Evolutionary conservation across 2,888 invertebrate species (phyloP).

Genomic region (Hirtodrosophila cameraria): DNA sequence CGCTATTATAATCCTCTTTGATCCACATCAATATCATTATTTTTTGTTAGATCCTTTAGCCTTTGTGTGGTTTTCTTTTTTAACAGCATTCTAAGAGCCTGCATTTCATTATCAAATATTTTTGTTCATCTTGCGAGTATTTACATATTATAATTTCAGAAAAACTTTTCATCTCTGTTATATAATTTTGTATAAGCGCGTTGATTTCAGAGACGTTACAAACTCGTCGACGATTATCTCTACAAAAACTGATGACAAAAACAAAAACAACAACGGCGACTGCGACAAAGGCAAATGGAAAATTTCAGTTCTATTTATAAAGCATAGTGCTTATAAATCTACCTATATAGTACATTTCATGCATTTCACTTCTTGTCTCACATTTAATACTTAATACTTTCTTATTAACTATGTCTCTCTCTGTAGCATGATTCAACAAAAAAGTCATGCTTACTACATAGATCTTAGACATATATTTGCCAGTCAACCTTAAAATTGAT

Average conservation of each 20-base stretch:
- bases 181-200: slow-evolving; percentile 44
- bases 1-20: no score
- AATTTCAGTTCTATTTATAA: slow-evolving; percentile 67
- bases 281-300: slow-evolving; percentile 66
- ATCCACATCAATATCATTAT: no score
- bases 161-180: slow-evolving; percentile 52
- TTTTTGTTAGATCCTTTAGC: no score
- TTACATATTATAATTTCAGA: slow-evolving; percentile 1
- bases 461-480: no score
- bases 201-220: slow-evolving; percentile 44
- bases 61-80: no score
- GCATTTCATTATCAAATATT: no score
- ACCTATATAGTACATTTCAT: slow-evolving; percentile 15
- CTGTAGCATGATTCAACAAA: slow-evolving; percentile 16
- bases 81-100: no score
- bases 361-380: slow-evolving; percentile 23
- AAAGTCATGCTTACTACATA: neutral
- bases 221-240: slow-evolving; percentile 59
- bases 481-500: no score
- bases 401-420: slow-evolving; percentile 26
- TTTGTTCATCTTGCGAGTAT: no score
- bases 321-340: slow-evolving; percentile 34
- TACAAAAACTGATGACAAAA: slow-evolving; percentile 18
- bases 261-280: slow-evolving; percentile 17
- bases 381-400: slow-evolving; percentile 27